Percentiles rank a stretch among this genome's conserved stretches.
Conservation (phyloP, 2,797 vertebrate species). For the Rachycentron canadum region DNA sequence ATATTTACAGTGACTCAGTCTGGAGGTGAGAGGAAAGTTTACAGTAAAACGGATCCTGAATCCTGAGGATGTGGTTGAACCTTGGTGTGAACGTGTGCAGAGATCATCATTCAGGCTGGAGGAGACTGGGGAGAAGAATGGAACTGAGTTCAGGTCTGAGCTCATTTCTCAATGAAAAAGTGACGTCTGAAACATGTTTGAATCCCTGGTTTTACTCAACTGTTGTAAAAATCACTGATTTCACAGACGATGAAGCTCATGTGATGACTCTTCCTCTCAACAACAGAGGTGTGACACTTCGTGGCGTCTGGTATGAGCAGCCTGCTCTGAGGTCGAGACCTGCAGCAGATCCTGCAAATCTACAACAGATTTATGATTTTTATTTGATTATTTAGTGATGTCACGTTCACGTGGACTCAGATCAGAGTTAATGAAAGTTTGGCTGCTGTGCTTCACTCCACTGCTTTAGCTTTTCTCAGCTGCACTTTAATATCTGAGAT, state of each 20-base stretch:
- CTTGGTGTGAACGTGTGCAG: too few species aligned
- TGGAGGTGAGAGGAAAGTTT: too few species aligned
- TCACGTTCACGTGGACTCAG: not conserved
- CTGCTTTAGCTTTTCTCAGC: not conserved
- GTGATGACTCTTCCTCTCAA: not conserved
- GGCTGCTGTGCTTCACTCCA: conserved; percentile 4
- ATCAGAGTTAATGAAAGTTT: not conserved
- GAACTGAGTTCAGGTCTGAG: not conserved
- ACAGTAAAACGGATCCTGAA: too few species aligned
- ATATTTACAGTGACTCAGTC: too few species aligned
- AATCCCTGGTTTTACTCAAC: not conserved
- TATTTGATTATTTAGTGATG: not conserved
- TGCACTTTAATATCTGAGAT: not conserved
- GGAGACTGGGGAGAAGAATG: too few species aligned
- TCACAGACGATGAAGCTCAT: not conserved
- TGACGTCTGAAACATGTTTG: not conserved
- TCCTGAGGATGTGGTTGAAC: too few species aligned
- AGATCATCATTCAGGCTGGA: too few species aligned
- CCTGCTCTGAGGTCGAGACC: not conserved
- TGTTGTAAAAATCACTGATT: too few species aligned
- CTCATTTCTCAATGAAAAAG: not conserved
- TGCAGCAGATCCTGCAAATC: not conserved
- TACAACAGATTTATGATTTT: not conserved
- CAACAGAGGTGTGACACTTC: not conserved
- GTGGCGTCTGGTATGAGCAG: not conserved